Evolutionary conservation across 2,797 vertebrate genomes (phyloP), one percentile per base, ranked within the genome.

Genomic region (Heliangelus exortis): DNA sequence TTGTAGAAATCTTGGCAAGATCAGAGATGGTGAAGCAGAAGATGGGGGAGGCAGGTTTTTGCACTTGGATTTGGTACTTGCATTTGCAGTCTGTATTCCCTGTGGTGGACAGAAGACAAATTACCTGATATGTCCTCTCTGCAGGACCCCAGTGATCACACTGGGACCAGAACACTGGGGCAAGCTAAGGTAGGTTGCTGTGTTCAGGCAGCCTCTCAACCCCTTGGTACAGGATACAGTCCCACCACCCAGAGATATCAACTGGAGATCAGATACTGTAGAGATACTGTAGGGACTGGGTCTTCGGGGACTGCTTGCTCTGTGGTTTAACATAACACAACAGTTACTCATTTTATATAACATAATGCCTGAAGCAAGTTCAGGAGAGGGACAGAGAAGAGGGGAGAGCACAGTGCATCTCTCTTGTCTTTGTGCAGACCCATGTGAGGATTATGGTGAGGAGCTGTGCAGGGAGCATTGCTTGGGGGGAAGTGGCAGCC

Each of bases 181-280:
- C 47, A 68, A 18, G 59, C 62, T 75, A 10, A 84, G 15, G 12
- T 47, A 18, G 12, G 5, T 76, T 63, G 20, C 55, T 67, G 2
- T 2, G 0, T 66, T 36, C 73, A 23, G 19, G n/a, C 57, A 93
- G 39, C n/a, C 12, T 33, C 34, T 45, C 0, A 0, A 22, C 12
- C 19, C 19, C 17, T 25, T 0, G 0, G 29, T 71, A 48, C 51
- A 68, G 47, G 17, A n/a, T 66, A 20, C 0, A 1, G 5, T 90
- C 25, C 22, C 51, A 31, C 29, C 28, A 45, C 23, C 23, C 63
- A 26, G 6, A 13, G 18, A 20, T 75, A 33, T n/a, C 23, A 17
- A 0, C 2, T 53, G 69, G 28, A 50, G 14, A 45, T 69, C n/a
- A 9, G 11, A 47, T 12, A 29, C 6, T 1, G 0, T 45, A 71